phyloP scores from a whole-genome alignment of 2,888 invertebrate genomes.

The Cinara cedri region DNA sequence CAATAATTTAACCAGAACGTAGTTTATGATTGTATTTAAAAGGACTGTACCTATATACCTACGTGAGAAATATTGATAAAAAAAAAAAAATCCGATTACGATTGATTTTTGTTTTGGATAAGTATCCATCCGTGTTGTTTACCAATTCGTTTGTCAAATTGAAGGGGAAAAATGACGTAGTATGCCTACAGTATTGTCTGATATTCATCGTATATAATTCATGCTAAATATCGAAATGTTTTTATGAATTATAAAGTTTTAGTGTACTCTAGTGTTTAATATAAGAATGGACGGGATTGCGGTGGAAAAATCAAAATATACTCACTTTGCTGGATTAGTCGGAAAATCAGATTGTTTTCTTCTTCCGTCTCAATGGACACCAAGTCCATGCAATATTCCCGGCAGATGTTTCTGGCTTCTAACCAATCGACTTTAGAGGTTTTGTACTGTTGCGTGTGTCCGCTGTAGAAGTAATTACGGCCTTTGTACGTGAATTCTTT shows the following conservation, averaged over 20 bases:
- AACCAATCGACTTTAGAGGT: slow-evolving; percentile 87
- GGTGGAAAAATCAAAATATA: slow-evolving; percentile 57
- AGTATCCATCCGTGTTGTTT: too few relatives aligned
- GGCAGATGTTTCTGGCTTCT: slow-evolving; percentile 87
- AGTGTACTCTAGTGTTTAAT: not conserved
- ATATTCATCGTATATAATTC: slow-evolving; percentile 15
- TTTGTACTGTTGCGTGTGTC: slow-evolving; percentile 78
- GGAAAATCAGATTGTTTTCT: slow-evolving; percentile 88
- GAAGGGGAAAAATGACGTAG: too few relatives aligned
- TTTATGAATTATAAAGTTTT: slow-evolving; percentile 31
- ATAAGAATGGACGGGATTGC: too few relatives aligned
- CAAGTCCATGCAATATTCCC: slow-evolving; percentile 93
- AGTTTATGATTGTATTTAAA: too few relatives aligned
- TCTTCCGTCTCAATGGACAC: slow-evolving; percentile 88
- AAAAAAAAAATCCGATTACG: too few relatives aligned
- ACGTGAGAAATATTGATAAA: too few relatives aligned
- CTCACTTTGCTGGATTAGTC: slow-evolving; percentile 83
- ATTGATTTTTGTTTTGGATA: too few relatives aligned
- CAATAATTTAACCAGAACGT: too few relatives aligned
- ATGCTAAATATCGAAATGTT: slow-evolving; percentile 15
- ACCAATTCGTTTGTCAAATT: too few relatives aligned
- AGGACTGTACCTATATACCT: too few relatives aligned
- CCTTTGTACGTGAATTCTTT: slow-evolving; percentile 88
- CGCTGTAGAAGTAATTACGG: slow-evolving; percentile 87
- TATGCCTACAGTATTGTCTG: too few relatives aligned